Base-by-base conservation (phyloP, 2,888 invertebrate species). In the Pseudococcus longispinus region DNA sequence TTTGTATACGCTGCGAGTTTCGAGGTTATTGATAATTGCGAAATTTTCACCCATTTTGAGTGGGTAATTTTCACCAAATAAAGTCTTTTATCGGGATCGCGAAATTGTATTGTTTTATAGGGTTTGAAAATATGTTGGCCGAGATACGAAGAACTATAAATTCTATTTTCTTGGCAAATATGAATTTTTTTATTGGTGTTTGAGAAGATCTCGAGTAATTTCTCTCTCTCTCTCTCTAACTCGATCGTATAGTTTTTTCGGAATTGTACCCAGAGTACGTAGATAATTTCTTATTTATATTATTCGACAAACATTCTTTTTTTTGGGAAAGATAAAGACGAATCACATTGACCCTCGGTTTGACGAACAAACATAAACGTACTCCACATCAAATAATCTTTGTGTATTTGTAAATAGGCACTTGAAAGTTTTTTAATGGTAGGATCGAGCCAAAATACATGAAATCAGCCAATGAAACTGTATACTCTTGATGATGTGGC, bases 381-480 rank as follows among this genome's bases (percentile, higher is more conserved):
- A 60, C 23, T 60, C 13, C 23, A 60, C 70, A 29, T 29, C 18
- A 70, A 70, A 29, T 5, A 29, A 3, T 4, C 6, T 70, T 65
- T 29, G 70, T 26, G 29, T 29, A 18, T 70, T 70, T 32, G 70
- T 70, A 70, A 70, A 70, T 70, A 70, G 70, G 15, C 15, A 29
- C 29, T 70, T 29, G 29, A 29, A 70, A 70, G 18, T 9, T 26
- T 65, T 26, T 65, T 13, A 65, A 65, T 65, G 11, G 65, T 65
- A 23, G 65, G 11, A 70, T 70, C 29, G 70, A 29, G 70, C 70
- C 70, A 70, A 70, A 70, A 70, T 70, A 70, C 26, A 70, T 70
- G 29, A 29, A 70, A 70, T 29, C 2, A 6, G 18, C 70, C 29
- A 70, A 60, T 60, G 29, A 29, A 70, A 29, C 29, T 8, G 8